Evolutionary conservation across 2,113 vertebrate species (phyloP), one percentile per base, ranked within the genome.

Genomic region (Cololabis saira): DNA sequence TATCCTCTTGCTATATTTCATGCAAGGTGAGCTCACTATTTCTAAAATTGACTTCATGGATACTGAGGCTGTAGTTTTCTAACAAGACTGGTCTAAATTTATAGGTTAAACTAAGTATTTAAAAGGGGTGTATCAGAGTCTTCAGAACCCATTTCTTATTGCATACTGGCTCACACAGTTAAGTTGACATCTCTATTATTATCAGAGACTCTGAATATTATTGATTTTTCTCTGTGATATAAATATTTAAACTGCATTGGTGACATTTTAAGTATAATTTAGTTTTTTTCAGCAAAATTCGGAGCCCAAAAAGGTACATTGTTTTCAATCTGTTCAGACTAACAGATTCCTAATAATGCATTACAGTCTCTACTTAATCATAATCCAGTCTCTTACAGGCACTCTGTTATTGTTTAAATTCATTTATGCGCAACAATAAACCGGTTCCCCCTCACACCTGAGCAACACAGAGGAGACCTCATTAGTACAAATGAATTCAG

Each of bases 1-100:
- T 87, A 95, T 99, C 60, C 90, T 99, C 30, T 58, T 95, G 45
- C 93, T 99, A 56, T 99, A 99, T 50, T 24, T 98, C 73, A 92
- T 98, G 93, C 96, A 99, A 94, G 96, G 98, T 99, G 52, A 72
- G 81, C 41, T 30, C 16, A 27, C 13, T 2, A 3, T 41, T 56
- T 44, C 2, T 56, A 0, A 44, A 18, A 5, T 22, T 50, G n/a
- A 30, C 41, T 2, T n/a, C 33, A 2, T 37, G 3, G 5, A 37
- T 37, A 9, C 33, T 7, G 33, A 11, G 33, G 33, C 6, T 37
- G 6, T 16, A 11, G 9, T 0, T 1, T 67, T 50, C 24, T 45
- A 3, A 3, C 13, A 27, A 44, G 58, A 50, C 16, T 6, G 5
- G 50, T 12, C 6, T 48, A 3, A 49, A 21, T 10, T 45, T 30